Base-by-base conservation (phyloP, 1,140 invertebrate genomes). In the Ceratina australensis region DNA sequence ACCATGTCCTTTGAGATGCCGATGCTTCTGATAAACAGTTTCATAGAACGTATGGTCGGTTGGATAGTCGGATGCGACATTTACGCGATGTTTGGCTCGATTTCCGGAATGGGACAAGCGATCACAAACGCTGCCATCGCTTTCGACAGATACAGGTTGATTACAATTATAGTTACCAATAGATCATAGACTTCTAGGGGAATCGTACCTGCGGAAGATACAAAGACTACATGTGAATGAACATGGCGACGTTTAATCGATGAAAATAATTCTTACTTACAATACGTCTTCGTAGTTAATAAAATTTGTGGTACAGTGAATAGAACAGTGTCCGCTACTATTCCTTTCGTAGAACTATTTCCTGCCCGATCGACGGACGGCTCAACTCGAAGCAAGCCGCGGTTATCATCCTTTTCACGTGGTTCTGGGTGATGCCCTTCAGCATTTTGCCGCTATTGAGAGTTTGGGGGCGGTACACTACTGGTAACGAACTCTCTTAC, bases 1-100 rank as follows among this genome's bases (percentile, higher is more conserved):
- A 91, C 95, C 81, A 96, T 96, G 95, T 94, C 95, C 92, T 5
- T 94, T n/a, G 95, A 96, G 85, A 96, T 96, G 92, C 95, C 95
- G 0, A 89, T 96, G 83, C 93, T 96, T 50, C 93, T 96, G 54
- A 80, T 94, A 12, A 96, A 95, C 84, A 95, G 95, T 4, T 94
- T 95, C 89, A 88, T 94, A 66, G 94, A 95, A 82, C 93, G 94
- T 47, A 93, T 94, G 59, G 85, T 95, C 64, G 95, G 95, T 1
- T 95, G 94, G 90, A 94, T 95, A 83, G 77, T 94, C 0, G 95
- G 95, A 12, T 96, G 95, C 87, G 94, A 95, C 78, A 92, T 96
- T 28, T 96, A 95, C 86, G 95, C 93, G 0, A 86, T 94, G 0
- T 89, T 96, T 1, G 95, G 95, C 0, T 93, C 94, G 10, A 90